phyloP scores from a whole-genome alignment of 2,888 invertebrate species.

The Pegoplata infirma region DNA sequence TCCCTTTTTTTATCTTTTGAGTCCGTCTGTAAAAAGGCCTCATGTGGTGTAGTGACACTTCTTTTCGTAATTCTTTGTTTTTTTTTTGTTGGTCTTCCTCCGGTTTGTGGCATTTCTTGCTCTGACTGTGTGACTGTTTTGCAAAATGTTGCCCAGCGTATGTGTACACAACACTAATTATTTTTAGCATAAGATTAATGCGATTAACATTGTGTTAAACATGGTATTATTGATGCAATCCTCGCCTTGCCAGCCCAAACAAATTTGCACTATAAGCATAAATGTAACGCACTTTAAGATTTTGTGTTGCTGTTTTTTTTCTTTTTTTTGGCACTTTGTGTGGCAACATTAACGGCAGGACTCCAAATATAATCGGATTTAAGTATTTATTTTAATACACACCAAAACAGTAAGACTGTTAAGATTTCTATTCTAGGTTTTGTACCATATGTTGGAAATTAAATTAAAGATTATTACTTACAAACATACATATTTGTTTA shows the following conservation, averaged over 20 bases:
- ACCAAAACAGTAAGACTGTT: conserved; percentile 34
- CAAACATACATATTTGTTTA: too few species aligned
- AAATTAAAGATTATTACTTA: conserved; percentile 29
- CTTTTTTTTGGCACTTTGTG: conserved; percentile 51
- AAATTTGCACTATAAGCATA: conserved; percentile 44
- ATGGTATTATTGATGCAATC: conserved; percentile 69
- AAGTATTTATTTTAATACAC: neutral
- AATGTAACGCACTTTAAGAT: neutral
- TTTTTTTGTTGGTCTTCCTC: neutral
- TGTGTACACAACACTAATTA: conserved; percentile 75
- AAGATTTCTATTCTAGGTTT: conserved; percentile 38
- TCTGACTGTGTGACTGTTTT: conserved; percentile 33
- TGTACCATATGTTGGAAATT: conserved; percentile 32
- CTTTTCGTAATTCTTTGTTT: conserved; percentile 21
- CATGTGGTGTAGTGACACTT: conserved; percentile 57
- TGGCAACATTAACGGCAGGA: conserved; percentile 61
- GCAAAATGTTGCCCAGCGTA: conserved; percentile 42
- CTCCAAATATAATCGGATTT: conserved; percentile 56
- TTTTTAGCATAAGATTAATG: conserved; percentile 75
- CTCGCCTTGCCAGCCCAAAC: conserved; percentile 37
- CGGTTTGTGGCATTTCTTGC: conserved; percentile 3
- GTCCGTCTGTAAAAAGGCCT: conserved; percentile 32
- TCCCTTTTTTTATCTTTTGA: conserved; percentile 25
- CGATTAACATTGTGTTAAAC: conserved; percentile 72
- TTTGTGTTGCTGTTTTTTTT: neutral